Evolutionary conservation across 37 sponge, comb jelly and placozoan genomes (phyloP).

Genomic region (Ianthella basta): DNA sequence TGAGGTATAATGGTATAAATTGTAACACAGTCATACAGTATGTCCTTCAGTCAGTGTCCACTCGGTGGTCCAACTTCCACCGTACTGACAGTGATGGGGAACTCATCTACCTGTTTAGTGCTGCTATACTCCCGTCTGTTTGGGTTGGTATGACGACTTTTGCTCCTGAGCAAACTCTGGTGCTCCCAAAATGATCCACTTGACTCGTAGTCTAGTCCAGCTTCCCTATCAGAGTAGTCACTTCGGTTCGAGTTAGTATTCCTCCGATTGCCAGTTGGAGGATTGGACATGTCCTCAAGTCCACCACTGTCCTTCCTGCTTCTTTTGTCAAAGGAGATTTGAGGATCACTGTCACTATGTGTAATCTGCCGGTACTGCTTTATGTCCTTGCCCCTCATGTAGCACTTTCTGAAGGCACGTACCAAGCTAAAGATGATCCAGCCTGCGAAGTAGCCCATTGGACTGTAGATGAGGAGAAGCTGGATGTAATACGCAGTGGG

Average conservation of each 20-base stretch:
- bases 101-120: too few relatives aligned
- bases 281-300: not conserved
- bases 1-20: too few relatives aligned
- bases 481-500: slow-evolving; percentile 30
- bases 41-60: too few relatives aligned
- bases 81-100: too few relatives aligned
- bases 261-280: too few relatives aligned
- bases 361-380: slow-evolving; percentile 6
- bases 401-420: slow-evolving; percentile 23
- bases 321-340: not conserved
- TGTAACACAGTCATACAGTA: too few relatives aligned
- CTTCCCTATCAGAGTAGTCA: not conserved
- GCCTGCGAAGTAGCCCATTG: slow-evolving; percentile 24
- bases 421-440: slow-evolving; percentile 16
- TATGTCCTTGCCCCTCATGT: not conserved
- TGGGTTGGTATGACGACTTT: slow-evolving; percentile 3
- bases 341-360: not conserved
- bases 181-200: slow-evolving; percentile 22
- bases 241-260: too few relatives aligned
- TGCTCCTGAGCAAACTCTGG: not conserved
- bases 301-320: not conserved
- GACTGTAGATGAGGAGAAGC: slow-evolving; percentile 40
- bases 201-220: not conserved
- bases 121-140: too few relatives aligned
- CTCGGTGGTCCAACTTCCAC: too few relatives aligned